Evolutionary conservation across 2,797 vertebrate species (phyloP), one percentile per base, ranked within the genome.

Genomic region (Astyanax mexicanus): DNA sequence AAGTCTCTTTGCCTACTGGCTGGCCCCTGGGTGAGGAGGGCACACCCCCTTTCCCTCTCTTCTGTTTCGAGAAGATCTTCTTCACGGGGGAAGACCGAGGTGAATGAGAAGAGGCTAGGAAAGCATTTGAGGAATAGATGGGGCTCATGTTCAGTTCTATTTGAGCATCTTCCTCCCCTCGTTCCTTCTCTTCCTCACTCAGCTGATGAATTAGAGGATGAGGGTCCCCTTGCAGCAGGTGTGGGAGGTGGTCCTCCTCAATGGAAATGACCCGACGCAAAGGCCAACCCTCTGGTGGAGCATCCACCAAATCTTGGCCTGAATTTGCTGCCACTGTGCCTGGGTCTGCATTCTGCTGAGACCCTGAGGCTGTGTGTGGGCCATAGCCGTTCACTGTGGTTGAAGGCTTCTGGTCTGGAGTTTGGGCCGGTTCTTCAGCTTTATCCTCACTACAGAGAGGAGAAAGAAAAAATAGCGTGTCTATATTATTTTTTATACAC

Each of bases 211-310:
- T 78, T 0, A 94, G 84, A 8, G 78, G 89, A 71, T 93, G 92
- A 42, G 85, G 74, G 12, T 89, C 84, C 7, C 83, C 90, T 0
- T 93, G 93, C 73, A 97, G 93, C 62, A 97, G 88, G 61, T 96
- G 94, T 9, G 96, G 95, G 10, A 97, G 87, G 79, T 92, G 96
- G 84, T 98, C 97, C 84, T 99, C 96, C 81, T 98, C 97, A 51
- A 98, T 96, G 75, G 97, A 98, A 87, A 98, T 97, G 86, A 98
- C 93, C 69, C 96, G 92, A 27, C 92, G 93, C 29, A 98, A 89
- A 0, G 79, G 87, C 42, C 66, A 90, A 1, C 85, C 88, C n/a
- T 90, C 91, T 0, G 69, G 87, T 0, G 91, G 89, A 0, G 74
- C 60, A 6, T 90, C 76, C 42, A 84, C 1, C 8, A 66, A 62